Percentiles rank a stretch among this genome's conserved stretches.
phyloP scores from a whole-genome alignment of 2,888 invertebrate species.

The Sipunculus nudus region DNA sequence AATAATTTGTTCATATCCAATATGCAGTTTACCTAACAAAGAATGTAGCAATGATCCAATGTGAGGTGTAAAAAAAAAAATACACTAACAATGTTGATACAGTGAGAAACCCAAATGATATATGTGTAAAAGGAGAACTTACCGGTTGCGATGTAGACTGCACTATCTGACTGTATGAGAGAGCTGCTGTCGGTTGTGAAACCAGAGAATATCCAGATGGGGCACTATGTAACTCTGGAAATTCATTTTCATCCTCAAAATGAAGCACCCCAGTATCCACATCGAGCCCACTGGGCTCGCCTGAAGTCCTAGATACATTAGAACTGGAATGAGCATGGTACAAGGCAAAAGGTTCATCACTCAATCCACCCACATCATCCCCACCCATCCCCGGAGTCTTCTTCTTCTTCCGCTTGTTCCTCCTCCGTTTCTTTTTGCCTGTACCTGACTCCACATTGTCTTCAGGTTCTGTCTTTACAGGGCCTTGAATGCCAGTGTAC shows the following conservation, averaged over 20 bases:
- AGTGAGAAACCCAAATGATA: no score
- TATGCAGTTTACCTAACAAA: no score
- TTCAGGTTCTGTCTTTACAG: conserved; percentile 13
- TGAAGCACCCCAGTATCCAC: conserved; percentile 37
- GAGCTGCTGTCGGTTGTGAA: background rate
- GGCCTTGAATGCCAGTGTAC: background rate
- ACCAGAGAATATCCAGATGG: conserved; percentile 24
- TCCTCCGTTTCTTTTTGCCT: conserved; percentile 15
- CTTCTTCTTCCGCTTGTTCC: conserved; percentile 9
- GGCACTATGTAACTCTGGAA: conserved; percentile 49
- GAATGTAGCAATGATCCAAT: no score
- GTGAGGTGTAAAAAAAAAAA: no score
- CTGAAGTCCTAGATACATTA: conserved; percentile 30
- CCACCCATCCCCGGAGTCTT: background rate
- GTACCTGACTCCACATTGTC: conserved; percentile 6
- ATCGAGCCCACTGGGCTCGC: background rate
- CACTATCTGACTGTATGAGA: background rate
- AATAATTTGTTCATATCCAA: no score
- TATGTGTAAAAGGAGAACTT: background rate
- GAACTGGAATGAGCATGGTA: conserved; percentile 28
- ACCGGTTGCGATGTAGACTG: background rate
- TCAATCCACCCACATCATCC: conserved; percentile 19
- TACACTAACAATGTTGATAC: no score
- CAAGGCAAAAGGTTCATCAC: conserved; percentile 26
- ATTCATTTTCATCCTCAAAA: conserved; percentile 62